Base-by-base conservation (phyloP, 1,140 invertebrate genomes). In the Psix sp. region DNA sequence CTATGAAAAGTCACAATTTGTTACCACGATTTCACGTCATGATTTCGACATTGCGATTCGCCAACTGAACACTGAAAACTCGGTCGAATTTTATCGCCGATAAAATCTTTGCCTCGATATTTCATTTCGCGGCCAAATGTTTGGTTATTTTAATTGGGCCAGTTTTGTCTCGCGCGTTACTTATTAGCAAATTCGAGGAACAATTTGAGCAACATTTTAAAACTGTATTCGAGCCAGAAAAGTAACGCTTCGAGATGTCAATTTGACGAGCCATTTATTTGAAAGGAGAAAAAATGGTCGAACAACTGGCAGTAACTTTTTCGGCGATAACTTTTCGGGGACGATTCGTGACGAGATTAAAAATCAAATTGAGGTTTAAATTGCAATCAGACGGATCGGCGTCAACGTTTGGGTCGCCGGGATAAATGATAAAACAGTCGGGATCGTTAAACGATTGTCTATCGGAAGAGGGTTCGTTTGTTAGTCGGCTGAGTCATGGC, bases 141-240 rank as follows among this genome's bases (percentile, higher is more conserved):
- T 62, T 33, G 48, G 42, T 56, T 48, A 51, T 62, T 46, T 62
- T 62, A 62, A 62, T 51, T 62, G 45, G 38, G 18, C 7, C 38
- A 51, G 49, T 62, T 62, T 62, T 46, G 43, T 62, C 29, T 42
- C 10, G 9, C 33, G 35, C 38, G 13, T 51, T 62, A 62, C 36
- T 62, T 62, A 51, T 59, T 62, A 49, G 38, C 45, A 29, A 29
- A 42, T 36, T 33, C 5, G n/a, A 35, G 29, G 17, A 59, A 59
- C 38, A 59, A 59, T 59, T 59, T 46, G 46, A 26, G 17, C 20
- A 38, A 35, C 57, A 33, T 51, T 49, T 21, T 26, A 24, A 42
- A 33, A 51, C 20, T 42, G 24, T n/a, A 35, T 39, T 6, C 21
- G 14, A 35, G 45, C 57, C 45, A 62, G 43, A 62, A 60, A 31